Base-by-base conservation (phyloP, 1,140 invertebrate genomes). In the Hormaphis cornu region DNA sequence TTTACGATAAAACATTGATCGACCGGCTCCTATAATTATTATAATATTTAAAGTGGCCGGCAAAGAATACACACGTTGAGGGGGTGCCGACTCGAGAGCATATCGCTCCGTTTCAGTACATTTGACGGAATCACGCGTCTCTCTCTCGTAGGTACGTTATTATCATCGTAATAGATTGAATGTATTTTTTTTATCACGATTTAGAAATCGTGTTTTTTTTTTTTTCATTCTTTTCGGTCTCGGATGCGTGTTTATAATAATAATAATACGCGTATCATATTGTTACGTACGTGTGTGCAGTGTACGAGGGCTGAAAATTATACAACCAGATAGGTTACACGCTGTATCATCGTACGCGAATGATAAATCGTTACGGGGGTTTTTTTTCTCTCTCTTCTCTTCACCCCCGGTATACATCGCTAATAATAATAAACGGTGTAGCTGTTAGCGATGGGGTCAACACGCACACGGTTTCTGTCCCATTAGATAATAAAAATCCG, bases 341-440 rank as follows among this genome's bases (percentile, higher is more conserved):
- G 1, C 3, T 58, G 3, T 37, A 48, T 63, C n/a, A n/a, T n/a
- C 44, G 61, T 66, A 50, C 33, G 44, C 9, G 18, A 61, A 66
- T 66, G 61, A 66, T 66, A 66, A 66, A 66, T 66, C 44, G 61
- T 66, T 66, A 50, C n/a, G n/a, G n/a, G n/a, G n/a, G n/a, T n/a
- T 66, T 66, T 66, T 66, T 33, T 46, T 58, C 16, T 63, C 35
- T n/a, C n/a, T 46, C 33, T 66, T 48, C 20, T 20, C 10, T 22
- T 44, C 59, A 28, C 28, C 28, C 18, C 30, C 30, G 44, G 44
- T 66, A 48, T n/a, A n/a, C n/a, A n/a, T 35, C 61, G 61, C 44
- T 66, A 48, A 66, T 50, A 66, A 66, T 66, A 66, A 48, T 66
- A 48, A 66, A 66, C 61, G 61, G 61, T 48, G 61, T 66, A 35